Percentiles rank a stretch among this genome's conserved stretches.
phyloP scores from a whole-genome alignment of 92 coral and sea anemone species.

The Chrysogorgia sp. region DNA sequence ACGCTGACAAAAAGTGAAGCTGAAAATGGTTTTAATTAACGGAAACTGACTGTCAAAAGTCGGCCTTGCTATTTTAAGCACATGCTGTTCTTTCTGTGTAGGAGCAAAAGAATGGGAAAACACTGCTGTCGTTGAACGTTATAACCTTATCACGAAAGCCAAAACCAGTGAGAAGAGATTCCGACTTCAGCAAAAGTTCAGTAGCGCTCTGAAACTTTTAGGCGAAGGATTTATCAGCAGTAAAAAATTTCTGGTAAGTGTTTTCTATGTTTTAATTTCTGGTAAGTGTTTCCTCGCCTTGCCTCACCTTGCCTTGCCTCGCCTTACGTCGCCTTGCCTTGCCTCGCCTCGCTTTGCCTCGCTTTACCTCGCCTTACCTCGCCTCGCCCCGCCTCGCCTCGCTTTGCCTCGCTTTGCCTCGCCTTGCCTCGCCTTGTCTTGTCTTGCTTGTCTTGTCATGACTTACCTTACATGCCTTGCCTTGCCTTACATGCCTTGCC shows the following conservation, averaged over 20 bases:
- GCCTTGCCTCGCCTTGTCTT: too few relatives aligned
- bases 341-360: too few relatives aligned
- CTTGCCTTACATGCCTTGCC: not conserved
- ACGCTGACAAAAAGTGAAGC: not conserved
- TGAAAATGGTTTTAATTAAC: not conserved
- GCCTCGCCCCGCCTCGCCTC: too few relatives aligned
- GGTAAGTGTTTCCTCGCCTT: not conserved
- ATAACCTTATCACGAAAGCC: conserved; percentile 78
- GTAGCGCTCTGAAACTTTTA: conserved; percentile 82
- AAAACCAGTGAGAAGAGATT: conserved; percentile 83
- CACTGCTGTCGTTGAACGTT: conserved; percentile 87
- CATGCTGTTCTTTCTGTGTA: too few relatives aligned
- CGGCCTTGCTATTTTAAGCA: not conserved
- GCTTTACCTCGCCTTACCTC: too few relatives aligned
- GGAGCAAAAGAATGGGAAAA: conserved; percentile 86
- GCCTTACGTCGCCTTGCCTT: not conserved
- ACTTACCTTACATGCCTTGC: too few relatives aligned
- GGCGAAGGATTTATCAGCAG: conserved; percentile 90
- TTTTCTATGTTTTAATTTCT: not conserved
- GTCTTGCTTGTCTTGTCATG: too few relatives aligned
- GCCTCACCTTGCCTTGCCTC: not conserved
- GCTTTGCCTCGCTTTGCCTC: too few relatives aligned
- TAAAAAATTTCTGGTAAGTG: conserved; percentile 70
- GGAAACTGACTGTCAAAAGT: not conserved
- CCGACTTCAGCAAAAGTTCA: conserved; percentile 93